Evolutionary conservation across 2,888 invertebrate genomes (phyloP).

Genomic region (Sicus ferrugineus): DNA sequence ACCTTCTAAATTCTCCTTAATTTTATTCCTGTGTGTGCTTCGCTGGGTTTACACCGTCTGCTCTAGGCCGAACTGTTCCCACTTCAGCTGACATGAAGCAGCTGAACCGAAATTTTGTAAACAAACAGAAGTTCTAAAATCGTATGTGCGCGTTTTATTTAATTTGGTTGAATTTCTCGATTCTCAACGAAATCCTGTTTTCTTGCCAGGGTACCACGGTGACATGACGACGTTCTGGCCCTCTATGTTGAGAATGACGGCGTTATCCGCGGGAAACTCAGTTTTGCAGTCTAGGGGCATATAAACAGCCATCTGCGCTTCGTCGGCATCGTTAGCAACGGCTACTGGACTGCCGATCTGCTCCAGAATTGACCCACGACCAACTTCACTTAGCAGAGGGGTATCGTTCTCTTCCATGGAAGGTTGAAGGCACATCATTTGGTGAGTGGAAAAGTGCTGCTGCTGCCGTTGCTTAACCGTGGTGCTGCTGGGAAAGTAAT

Average conservation of each 20-base stretch:
- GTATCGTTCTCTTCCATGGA: neutral
- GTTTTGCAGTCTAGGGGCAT: slow-evolving; percentile 30
- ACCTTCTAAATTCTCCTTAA: too few relatives aligned
- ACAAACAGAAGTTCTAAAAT: too few relatives aligned
- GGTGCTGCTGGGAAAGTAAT: slow-evolving; percentile 37
- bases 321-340: slow-evolving; percentile 20
- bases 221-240: slow-evolving; percentile 65
- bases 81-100: too few relatives aligned
- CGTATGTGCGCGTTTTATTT: too few relatives aligned
- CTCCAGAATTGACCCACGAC: neutral
- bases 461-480: slow-evolving; percentile 31
- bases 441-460: slow-evolving; percentile 42
- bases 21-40: too few relatives aligned
- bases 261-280: slow-evolving; percentile 41
- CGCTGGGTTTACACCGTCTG: too few relatives aligned
- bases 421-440: slow-evolving; percentile 46
- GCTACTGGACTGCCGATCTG: slow-evolving; percentile 20
- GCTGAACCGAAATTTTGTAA: too few relatives aligned
- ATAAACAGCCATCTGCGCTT: slow-evolving; percentile 23
- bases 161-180: too few relatives aligned
- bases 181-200: too few relatives aligned
- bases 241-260: slow-evolving; percentile 43
- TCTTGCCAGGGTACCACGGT: too few relatives aligned
- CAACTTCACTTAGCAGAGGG: slow-evolving; percentile 23
- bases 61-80: too few relatives aligned